Conservation (phyloP, 2,113 vertebrate species). For the Struthio camelus region DNA sequence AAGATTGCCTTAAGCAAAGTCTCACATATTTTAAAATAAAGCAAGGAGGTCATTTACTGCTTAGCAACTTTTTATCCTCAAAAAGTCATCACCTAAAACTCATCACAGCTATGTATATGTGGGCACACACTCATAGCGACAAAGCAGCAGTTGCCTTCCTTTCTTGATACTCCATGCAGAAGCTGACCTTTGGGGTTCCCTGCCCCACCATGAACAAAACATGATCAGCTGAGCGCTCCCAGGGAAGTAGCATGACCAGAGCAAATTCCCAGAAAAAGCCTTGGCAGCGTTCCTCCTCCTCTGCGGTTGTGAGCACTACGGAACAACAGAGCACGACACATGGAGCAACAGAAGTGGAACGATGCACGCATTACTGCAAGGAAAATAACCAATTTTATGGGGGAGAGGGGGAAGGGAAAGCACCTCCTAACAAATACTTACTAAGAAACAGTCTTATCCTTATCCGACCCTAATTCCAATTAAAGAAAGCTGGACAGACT, state of each 20-base stretch:
- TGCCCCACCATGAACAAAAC: not conserved
- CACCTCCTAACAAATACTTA: slow-evolving; percentile 8
- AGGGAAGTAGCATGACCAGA: not conserved
- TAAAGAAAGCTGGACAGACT: not conserved
- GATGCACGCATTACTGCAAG: not conserved
- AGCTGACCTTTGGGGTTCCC: not conserved
- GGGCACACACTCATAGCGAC: not conserved
- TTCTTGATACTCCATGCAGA: not conserved
- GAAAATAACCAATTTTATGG: not conserved
- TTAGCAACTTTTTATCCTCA: not conserved
- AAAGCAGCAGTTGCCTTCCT: not conserved
- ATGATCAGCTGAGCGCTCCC: not conserved
- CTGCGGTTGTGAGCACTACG: not conserved
- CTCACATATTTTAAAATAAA: not conserved
- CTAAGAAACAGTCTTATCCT: slow-evolving; percentile 7
- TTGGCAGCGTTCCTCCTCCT: not conserved
- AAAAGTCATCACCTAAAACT: not conserved
- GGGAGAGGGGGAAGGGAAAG: not conserved
- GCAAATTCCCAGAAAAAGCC: slow-evolving; percentile 24
- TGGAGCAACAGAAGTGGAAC: slow-evolving; percentile 32
- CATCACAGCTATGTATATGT: not conserved
- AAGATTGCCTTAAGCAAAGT: not conserved
- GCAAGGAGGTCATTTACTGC: not conserved
- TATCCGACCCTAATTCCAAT: not conserved
- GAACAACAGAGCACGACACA: slow-evolving; percentile 16